Conservation (phyloP, 2,888 invertebrate genomes). For the Branchellion lobata region DNA sequence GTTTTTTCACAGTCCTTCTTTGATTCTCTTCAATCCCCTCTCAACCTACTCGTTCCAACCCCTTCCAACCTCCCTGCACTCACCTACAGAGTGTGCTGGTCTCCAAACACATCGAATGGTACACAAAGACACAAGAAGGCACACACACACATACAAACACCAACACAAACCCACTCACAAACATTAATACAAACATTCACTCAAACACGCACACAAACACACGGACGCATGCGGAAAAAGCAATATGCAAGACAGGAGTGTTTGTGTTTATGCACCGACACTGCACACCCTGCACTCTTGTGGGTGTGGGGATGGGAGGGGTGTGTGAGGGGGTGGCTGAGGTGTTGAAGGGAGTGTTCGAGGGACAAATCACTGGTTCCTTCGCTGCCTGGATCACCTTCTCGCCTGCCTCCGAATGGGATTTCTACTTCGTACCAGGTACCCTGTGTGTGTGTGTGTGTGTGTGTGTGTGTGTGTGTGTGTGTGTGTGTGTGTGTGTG, state of each 20-base stretch:
- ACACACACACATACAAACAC: no score
- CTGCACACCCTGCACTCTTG: not conserved
- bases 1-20: no score
- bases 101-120: not conserved
- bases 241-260: not conserved
- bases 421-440: not conserved
- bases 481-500: no score
- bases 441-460: not conserved
- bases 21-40: no score
- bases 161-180: not conserved
- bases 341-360: not conserved
- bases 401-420: not conserved
- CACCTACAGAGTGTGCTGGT: not conserved
- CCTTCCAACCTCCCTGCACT: no score
- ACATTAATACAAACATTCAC: not conserved
- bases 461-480: conserved; percentile 11
- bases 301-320: not conserved
- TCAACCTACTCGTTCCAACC: no score
- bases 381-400: not conserved
- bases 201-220: not conserved
- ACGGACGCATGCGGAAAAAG: no score
- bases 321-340: not conserved
- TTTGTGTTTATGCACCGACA: not conserved
- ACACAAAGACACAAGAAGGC: not conserved
- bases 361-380: not conserved